A percentile compares a stretch with the other conserved stretches of the same genome.
These are phyloP conservation scores for Ahaetulla prasina DNA, from an alignment of 2,113 vertebrate species.

Conservation along the genomic window DNA sequence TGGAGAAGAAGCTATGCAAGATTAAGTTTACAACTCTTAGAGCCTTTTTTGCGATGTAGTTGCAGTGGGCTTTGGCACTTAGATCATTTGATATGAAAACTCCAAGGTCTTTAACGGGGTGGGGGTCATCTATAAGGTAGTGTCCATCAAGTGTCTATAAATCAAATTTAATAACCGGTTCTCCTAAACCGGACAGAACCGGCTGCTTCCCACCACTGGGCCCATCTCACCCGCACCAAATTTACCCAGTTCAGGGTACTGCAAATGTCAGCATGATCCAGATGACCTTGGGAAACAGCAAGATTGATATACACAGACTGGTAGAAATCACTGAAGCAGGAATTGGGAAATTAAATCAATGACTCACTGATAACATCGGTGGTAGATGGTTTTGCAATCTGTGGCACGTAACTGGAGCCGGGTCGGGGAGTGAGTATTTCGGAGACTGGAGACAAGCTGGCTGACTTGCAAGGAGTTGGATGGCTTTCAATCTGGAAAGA, in stretches of 20 bases:
- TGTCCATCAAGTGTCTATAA: too few relatives aligned
- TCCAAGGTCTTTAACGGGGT: too few relatives aligned
- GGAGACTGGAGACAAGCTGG: slow-evolving; percentile 72
- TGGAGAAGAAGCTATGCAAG: too few relatives aligned
- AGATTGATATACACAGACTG: background rate
- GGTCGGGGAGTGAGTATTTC: slow-evolving; percentile 75
- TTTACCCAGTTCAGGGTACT: background rate
- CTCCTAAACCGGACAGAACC: too few relatives aligned
- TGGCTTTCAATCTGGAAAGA: slow-evolving; percentile 42
- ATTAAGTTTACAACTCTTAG: too few relatives aligned
- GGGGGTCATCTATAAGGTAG: too few relatives aligned
- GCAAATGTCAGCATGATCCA: background rate
- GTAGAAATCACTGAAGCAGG: too few relatives aligned
- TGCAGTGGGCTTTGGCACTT: too few relatives aligned
- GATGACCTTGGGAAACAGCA: background rate
- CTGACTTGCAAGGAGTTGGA: slow-evolving; percentile 72
- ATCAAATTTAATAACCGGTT: too few relatives aligned
- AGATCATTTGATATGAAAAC: too few relatives aligned
- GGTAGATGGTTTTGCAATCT: slow-evolving; percentile 70
- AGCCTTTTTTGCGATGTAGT: too few relatives aligned
- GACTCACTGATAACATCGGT: slow-evolving; percentile 77
- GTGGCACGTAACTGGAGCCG: slow-evolving; percentile 74
- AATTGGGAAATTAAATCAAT: background rate
- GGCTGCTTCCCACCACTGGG: too few relatives aligned
- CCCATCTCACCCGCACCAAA: background rate